Evolutionary conservation across 1,140 invertebrate genomes (phyloP).

Genomic region (Dendroctonus valens): DNA sequence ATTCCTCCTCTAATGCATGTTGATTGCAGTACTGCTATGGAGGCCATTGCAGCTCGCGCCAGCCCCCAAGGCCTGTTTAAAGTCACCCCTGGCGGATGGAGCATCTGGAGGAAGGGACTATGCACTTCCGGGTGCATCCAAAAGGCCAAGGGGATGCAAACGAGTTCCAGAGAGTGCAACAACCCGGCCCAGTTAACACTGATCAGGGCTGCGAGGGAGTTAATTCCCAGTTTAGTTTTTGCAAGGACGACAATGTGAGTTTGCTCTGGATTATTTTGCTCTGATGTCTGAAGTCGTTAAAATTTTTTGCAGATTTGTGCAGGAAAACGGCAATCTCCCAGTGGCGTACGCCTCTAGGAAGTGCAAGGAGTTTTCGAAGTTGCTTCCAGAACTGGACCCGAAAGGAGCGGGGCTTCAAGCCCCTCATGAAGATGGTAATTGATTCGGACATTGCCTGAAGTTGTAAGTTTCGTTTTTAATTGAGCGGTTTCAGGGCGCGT

Average conservation of each 20-base stretch:
- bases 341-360: slow-evolving; percentile 61
- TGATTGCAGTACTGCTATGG: slow-evolving; percentile 56
- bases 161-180: slow-evolving; percentile 58
- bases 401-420: slow-evolving; percentile 66
- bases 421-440: slow-evolving; percentile 62
- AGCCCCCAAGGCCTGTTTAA: slow-evolving; percentile 46
- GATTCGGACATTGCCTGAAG: not conserved
- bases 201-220: slow-evolving; percentile 61
- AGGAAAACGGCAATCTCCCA: slow-evolving; percentile 55
- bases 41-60: slow-evolving; percentile 58
- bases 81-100: slow-evolving; percentile 59
- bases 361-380: slow-evolving; percentile 61
- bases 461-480: not conserved
- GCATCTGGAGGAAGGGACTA: slow-evolving; percentile 58
- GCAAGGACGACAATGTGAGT: slow-evolving; percentile 62
- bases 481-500: slow-evolving; percentile 54
- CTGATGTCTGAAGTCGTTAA: not conserved
- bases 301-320: slow-evolving; percentile 56
- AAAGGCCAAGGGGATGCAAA: slow-evolving; percentile 58
- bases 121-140: slow-evolving; percentile 69
- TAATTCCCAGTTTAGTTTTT: slow-evolving; percentile 62
- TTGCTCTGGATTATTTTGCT: not conserved
- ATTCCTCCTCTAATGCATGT: not conserved
- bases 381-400: slow-evolving; percentile 60
- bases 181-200: slow-evolving; percentile 56